Evolutionary conservation across 2,888 invertebrate genomes (phyloP).

Genomic region (Acronicta psi): DNA sequence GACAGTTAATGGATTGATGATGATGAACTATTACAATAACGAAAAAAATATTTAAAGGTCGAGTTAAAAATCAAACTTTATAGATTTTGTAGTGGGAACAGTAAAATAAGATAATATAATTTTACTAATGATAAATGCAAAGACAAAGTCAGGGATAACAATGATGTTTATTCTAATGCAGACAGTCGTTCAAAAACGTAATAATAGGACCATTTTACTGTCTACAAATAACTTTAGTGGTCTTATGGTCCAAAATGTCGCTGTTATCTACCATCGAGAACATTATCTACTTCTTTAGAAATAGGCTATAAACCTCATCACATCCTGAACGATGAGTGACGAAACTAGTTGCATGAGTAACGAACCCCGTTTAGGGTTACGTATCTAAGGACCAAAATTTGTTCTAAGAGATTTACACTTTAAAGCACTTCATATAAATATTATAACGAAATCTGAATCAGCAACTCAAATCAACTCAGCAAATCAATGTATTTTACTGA

Average conservation of each 20-base stretch:
- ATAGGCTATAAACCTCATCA: slow-evolving; percentile 47
- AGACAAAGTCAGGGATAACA: not conserved
- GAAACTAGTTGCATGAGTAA: slow-evolving; percentile 43
- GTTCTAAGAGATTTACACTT: not conserved
- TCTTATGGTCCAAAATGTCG: slow-evolving; percentile 27
- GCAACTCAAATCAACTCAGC: too few relatives aligned
- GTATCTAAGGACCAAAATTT: not conserved
- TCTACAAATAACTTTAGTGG: slow-evolving; percentile 6
- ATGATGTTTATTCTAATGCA: not conserved
- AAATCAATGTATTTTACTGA: too few relatives aligned
- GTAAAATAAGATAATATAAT: too few relatives aligned
- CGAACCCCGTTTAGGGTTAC: slow-evolving; percentile 20
- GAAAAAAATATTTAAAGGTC: too few relatives aligned
- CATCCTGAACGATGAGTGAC: slow-evolving; percentile 46
- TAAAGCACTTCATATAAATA: too few relatives aligned
- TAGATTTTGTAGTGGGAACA: too few relatives aligned
- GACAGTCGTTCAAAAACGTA: not conserved
- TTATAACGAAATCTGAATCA: too few relatives aligned
- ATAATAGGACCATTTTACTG: slow-evolving; percentile 13
- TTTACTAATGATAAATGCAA: not conserved
- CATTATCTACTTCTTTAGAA: slow-evolving; percentile 51
- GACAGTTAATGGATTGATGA: too few relatives aligned
- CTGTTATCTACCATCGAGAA: slow-evolving; percentile 47
- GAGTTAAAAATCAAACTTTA: too few relatives aligned
- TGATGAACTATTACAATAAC: too few relatives aligned